Conservation (phyloP, 2,113 vertebrate species). For the Eulemur rufifrons region DNA sequence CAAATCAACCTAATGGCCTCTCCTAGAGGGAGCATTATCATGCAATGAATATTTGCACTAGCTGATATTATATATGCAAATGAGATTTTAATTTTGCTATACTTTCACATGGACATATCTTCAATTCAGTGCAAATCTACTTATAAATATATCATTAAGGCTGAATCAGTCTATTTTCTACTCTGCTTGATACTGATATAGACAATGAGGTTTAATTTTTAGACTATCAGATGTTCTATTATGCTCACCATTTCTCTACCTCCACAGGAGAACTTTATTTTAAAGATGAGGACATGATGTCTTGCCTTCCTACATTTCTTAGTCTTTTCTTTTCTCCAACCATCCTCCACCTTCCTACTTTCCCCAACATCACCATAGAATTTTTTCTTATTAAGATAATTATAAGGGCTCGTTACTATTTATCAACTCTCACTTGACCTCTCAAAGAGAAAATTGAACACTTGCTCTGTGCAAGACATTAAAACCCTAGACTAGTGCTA, state of each 20-base stretch:
- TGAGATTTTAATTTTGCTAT: constrained; percentile 72
- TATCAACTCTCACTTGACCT: constrained; percentile 21
- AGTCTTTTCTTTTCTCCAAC: constrained; percentile 32
- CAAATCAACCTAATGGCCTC: constrained; percentile 69
- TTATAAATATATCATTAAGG: constrained; percentile 31
- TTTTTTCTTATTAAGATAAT: constrained; percentile 39
- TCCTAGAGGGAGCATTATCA: constrained; percentile 58
- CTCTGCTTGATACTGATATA: constrained; percentile 26
- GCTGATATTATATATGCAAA: constrained; percentile 64
- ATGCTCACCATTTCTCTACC: background rate
- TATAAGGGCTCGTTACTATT: background rate
- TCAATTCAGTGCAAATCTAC: constrained; percentile 48
- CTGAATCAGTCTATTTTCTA: constrained; percentile 31
- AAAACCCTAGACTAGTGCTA: background rate
- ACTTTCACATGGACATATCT: constrained; percentile 35
- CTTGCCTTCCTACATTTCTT: constrained; percentile 9
- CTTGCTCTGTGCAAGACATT: background rate
- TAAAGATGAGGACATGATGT: constrained; percentile 22
- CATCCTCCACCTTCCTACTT: constrained; percentile 4
- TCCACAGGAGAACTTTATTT: constrained; percentile 23
- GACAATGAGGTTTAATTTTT: constrained; percentile 43
- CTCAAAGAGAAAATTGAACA: background rate
- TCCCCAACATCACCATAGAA: background rate
- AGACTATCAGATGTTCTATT: constrained; percentile 21
- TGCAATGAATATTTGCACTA: constrained; percentile 66